Conservation (phyloP, 2,888 invertebrate genomes). For the Gasteruption jaculator region DNA sequence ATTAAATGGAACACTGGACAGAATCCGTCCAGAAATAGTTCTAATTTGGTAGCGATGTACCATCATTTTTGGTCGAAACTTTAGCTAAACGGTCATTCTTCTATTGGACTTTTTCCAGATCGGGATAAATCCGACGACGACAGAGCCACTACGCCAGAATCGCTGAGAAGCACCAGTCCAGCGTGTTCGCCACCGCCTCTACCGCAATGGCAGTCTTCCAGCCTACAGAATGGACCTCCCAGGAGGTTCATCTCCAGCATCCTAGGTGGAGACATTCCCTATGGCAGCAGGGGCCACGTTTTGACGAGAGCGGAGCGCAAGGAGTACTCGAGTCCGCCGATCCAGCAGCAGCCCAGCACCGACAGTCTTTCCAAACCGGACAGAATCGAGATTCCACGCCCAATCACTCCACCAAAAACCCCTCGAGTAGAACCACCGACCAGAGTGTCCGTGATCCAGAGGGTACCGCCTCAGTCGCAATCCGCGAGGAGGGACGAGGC, state of each 20-base stretch:
- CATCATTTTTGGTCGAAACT: too few relatives aligned
- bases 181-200: constrained; percentile 43
- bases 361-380: constrained; percentile 61
- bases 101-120: too few relatives aligned
- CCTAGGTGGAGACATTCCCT: constrained; percentile 75
- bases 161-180: constrained; percentile 40
- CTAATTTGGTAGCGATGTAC: too few relatives aligned
- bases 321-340: constrained; percentile 61
- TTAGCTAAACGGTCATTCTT: too few relatives aligned
- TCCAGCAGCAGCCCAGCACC: constrained; percentile 41
- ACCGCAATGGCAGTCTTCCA: too few relatives aligned
- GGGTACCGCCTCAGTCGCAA: constrained; percentile 60
- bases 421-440: constrained; percentile 61
- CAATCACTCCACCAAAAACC: constrained; percentile 60
- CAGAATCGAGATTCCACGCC: constrained; percentile 44
- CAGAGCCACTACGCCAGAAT: constrained; percentile 47
- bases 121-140: constrained; percentile 50
- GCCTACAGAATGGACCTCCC: constrained; percentile 51
- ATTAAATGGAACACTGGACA: too few relatives aligned
- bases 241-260: constrained; percentile 75
- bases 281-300: constrained; percentile 74
- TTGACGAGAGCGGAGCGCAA: constrained; percentile 79
- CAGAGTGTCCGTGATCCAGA: constrained; percentile 76
- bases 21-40: too few relatives aligned
- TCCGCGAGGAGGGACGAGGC: constrained; percentile 39